Evolutionary conservation across 2,888 invertebrate species (phyloP), one percentile per base, ranked within the genome.

Genomic region (Gari tellinella): DNA sequence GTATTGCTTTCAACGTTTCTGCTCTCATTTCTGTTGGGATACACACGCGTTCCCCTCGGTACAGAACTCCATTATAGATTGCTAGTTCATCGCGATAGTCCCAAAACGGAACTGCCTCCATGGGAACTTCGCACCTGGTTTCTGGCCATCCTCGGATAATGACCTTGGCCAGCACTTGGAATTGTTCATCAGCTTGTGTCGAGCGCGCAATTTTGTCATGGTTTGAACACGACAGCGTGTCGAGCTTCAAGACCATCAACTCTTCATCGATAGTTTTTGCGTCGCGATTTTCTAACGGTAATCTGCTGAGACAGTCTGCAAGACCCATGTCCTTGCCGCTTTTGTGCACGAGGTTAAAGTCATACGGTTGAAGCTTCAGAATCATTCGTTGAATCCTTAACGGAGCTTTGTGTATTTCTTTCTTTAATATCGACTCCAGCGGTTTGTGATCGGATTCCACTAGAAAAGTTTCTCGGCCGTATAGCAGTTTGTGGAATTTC

Each of bases 61-160:
- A 77, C 12, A 69, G 17, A n/a, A 79, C 37, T 10, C 62, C 62
- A 40, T 72, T 72, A 23, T 67, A 56, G 19, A 52, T 56, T 19
- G 65, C 38, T 19, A 79, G 55, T 62, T 79, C 79, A 55, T 74
- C 60, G 41, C 68, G 41, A 26, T 58, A 58, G n/a, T 65, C 37
- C 69, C 69, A 73, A 31, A 65, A 70, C 23, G 55, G 23, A 51
- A 31, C 10, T 43, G 5, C 12, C 21, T 17, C 26, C 31, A 43
- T 52, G 17, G 31, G 19, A 3, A 49, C 19, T 41, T 68, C 61
- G n/a, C 58, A n/a, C 60, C 55, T 73, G 1, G n/a, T 37, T 31
- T 73, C 49, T 55, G 73, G 67, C 68, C 73, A 73, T 12, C 67
- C 64, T 14, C 25, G 40, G 19, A 21, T 14, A 19, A 57, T 46